Conservation (phyloP, 2,113 vertebrate genomes). For the Andinoacara biseriatus region DNA sequence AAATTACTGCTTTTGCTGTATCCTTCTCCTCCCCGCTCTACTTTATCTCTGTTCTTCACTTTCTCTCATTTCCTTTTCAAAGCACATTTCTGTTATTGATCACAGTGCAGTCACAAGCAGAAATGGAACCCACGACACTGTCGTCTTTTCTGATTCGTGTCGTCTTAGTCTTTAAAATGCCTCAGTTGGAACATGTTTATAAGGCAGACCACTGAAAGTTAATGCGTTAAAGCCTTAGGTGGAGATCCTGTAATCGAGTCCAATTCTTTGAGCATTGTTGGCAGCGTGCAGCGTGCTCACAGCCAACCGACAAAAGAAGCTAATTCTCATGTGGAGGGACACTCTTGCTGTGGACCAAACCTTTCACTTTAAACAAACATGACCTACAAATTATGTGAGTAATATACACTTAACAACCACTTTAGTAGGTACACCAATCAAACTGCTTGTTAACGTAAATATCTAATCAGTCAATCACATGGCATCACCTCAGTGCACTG, state of each 20-base stretch:
- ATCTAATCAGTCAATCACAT: too few species aligned
- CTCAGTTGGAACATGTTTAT: not conserved
- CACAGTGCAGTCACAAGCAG: not conserved
- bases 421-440: not conserved
- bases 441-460: not conserved
- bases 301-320: not conserved
- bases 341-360: not conserved
- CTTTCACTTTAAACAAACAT: not conserved
- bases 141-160: not conserved
- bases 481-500: not conserved
- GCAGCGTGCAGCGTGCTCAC: not conserved
- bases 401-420: not conserved
- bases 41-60: not conserved
- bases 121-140: not conserved
- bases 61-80: not conserved
- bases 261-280: not conserved
- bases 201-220: not conserved
- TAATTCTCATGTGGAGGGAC: not conserved
- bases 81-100: not conserved
- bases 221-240: not conserved
- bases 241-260: accelerated
- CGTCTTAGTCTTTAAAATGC: not conserved
- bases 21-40: not conserved
- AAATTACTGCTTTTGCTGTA: not conserved
- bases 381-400: not conserved